A percentile compares a stretch with the other conserved stretches of the same genome.
Evolutionary conservation across 2,113 vertebrate genomes (phyloP).

Genomic region (Archilochus colubris): DNA sequence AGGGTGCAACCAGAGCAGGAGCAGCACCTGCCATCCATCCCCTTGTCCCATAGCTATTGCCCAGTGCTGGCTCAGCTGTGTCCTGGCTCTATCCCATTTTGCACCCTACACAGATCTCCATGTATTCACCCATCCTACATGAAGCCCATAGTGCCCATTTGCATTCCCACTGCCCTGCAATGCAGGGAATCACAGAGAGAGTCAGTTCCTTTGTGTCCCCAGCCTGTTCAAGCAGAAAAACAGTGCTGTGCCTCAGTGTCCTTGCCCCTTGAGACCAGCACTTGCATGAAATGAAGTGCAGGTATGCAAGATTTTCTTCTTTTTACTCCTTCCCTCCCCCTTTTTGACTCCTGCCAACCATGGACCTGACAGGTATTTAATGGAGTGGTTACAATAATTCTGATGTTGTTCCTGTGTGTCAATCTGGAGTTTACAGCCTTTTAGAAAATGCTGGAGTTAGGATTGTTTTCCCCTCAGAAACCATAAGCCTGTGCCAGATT

Average conservation of each 20-base stretch:
- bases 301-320: not conserved
- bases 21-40: not conserved
- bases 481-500: not conserved
- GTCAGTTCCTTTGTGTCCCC: not conserved
- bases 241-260: not conserved
- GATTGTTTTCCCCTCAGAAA: not conserved
- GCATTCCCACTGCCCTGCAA: not conserved
- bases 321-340: not conserved
- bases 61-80: not conserved
- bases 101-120: not conserved
- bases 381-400: not conserved
- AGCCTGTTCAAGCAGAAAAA: not conserved
- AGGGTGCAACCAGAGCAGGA: not conserved
- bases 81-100: not conserved
- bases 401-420: not conserved
- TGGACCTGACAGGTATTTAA: not conserved
- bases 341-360: not conserved
- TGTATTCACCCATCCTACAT: rapidly evolving
- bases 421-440: not conserved
- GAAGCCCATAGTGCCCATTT: rapidly evolving
- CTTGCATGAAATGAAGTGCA: too few species aligned
- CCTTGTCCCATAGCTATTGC: not conserved
- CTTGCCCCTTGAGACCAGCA: not conserved
- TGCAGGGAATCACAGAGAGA: rapidly evolving
- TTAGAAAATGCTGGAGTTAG: not conserved